Conservation (phyloP, 2,797 vertebrate species). For the Dryobates pubescens region DNA sequence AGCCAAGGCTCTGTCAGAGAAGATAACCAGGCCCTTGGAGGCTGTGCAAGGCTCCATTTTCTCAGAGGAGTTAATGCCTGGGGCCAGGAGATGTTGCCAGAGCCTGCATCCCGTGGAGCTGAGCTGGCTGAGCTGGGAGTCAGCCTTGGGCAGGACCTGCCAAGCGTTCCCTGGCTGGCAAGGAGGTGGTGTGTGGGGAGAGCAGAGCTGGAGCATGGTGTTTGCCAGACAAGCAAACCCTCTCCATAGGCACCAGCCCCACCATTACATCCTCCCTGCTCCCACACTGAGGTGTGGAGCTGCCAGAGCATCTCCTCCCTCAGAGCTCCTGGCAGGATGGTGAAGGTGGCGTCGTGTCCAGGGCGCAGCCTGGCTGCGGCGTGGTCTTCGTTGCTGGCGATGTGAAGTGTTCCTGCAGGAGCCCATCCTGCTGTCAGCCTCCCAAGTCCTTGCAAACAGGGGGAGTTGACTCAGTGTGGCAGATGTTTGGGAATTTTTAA, state of each 20-base stretch:
- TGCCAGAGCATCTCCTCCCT: neutral
- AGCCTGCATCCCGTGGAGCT: neutral
- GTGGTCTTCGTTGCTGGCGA: fast-evolving
- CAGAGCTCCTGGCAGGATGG: neutral
- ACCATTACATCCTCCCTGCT: neutral
- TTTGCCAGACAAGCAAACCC: neutral
- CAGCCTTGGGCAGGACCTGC: neutral
- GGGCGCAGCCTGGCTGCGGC: fast-evolving
- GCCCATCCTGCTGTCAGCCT: neutral
- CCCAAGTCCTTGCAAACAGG: no score
- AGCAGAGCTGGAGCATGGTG: neutral
- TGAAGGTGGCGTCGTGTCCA: fast-evolving
- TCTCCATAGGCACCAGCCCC: neutral
- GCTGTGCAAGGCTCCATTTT: neutral
- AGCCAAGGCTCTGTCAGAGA: neutral
- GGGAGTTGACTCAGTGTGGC: neutral
- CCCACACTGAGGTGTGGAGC: neutral
- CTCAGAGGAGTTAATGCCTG: neutral
- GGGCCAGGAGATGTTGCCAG: neutral
- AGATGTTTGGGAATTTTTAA: neutral
- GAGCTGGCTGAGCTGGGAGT: neutral
- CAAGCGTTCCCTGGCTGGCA: fast-evolving
- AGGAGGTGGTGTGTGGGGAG: neutral
- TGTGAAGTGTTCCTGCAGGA: neutral
- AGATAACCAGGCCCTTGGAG: neutral